Evolutionary conservation across 2,888 invertebrate species (phyloP).

Genomic region (Cerceris rybyensis): DNA sequence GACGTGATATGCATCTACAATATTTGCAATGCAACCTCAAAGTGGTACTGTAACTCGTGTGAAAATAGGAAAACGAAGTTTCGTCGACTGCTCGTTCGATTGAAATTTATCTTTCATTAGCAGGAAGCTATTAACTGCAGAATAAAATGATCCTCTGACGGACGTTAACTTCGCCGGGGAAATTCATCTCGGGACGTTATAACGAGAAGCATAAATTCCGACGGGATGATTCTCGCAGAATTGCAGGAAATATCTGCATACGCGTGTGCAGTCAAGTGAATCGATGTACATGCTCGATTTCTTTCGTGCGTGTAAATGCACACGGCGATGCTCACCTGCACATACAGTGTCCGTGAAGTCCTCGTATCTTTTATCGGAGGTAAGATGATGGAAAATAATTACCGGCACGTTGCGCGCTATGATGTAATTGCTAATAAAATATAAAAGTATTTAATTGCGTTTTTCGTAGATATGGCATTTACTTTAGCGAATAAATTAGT

Average conservation of each 20-base stretch:
- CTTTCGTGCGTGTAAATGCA: constrained; percentile 4
- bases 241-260: constrained; percentile 37
- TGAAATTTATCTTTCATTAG: not conserved
- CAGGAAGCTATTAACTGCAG: not conserved
- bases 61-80: not conserved
- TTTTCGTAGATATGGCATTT: too few species aligned
- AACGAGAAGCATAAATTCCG: constrained; percentile 45
- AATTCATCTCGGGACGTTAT: constrained; percentile 21
- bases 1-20: too few species aligned
- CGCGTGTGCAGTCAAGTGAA: constrained; percentile 15
- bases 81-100: not conserved
- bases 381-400: constrained; percentile 15
- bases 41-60: too few species aligned
- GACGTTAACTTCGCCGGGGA: constrained; percentile 25
- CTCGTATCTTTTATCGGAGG: constrained; percentile 21
- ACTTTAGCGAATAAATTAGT: too few species aligned
- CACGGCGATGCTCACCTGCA: not conserved
- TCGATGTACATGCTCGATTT: constrained; percentile 4
- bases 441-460: too few species aligned
- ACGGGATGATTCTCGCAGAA: constrained; percentile 18
- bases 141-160: not conserved
- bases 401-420: too few species aligned
- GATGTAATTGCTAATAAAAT: too few species aligned
- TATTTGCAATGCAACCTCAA: too few species aligned
- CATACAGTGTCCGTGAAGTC: constrained; percentile 18